phyloP scores from a whole-genome alignment of 1,140 invertebrate species.

The Anoplophora glabripennis region DNA sequence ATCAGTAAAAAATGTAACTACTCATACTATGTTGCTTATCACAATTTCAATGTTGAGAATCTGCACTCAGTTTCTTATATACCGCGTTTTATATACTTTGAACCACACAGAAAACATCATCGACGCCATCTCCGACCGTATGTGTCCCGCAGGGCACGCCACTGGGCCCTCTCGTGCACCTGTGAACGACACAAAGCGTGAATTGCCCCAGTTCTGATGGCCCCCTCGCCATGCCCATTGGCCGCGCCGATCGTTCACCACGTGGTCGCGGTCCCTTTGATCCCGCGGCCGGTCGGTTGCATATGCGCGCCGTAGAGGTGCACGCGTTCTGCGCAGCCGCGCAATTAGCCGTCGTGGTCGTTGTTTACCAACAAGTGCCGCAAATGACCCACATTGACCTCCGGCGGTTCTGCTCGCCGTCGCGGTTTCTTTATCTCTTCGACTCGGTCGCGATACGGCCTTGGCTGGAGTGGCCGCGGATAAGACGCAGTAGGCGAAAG shows the following conservation, averaged over 20 bases:
- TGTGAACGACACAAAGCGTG: conserved; percentile 28
- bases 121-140: background rate
- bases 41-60: background rate
- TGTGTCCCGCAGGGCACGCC: background rate
- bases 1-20: background rate
- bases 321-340: too few relatives aligned
- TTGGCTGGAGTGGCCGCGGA: too few relatives aligned
- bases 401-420: too few relatives aligned
- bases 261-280: conserved; percentile 31
- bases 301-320: too few relatives aligned
- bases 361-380: too few relatives aligned
- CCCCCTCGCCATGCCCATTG: conserved; percentile 6
- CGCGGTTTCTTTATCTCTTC: too few relatives aligned
- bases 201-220: conserved; percentile 40
- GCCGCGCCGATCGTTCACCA: conserved; percentile 24
- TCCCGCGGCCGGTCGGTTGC: conserved; percentile 14
- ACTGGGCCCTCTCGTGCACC: background rate
- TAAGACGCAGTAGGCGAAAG: too few relatives aligned
- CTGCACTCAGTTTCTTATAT: background rate
- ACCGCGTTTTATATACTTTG: background rate
- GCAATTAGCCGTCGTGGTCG: too few relatives aligned
- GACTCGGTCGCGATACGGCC: too few relatives aligned
- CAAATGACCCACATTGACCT: too few relatives aligned
- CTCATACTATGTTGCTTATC: background rate
- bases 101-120: background rate